Conservation (phyloP, 1,140 invertebrate genomes). For the Centruroides sculpturatus region DNA sequence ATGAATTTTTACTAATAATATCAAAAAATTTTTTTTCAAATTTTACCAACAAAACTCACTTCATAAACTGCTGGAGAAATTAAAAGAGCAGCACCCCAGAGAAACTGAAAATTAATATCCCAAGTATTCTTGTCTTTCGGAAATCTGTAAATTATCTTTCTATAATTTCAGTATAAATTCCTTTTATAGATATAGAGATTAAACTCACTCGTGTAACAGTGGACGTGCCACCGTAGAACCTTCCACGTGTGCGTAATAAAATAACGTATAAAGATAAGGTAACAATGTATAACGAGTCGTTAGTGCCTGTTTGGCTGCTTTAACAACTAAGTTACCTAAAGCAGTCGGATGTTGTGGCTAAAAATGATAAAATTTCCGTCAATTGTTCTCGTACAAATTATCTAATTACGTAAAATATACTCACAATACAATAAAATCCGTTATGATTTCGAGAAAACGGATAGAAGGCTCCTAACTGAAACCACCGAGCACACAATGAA, state of each 20-base stretch:
- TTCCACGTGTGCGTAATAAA: constrained; percentile 1
- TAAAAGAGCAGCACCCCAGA: constrained; percentile 22
- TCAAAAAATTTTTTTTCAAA: too few species aligned
- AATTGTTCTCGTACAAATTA: too few species aligned
- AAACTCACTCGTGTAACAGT: constrained; percentile 11
- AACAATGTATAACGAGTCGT: background rate
- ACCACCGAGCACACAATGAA: too few species aligned
- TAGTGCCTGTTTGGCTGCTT: background rate
- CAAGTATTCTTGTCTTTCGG: constrained; percentile 18
- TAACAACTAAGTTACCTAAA: background rate
- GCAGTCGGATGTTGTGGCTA: background rate
- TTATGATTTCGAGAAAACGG: too few species aligned
- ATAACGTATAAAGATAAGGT: background rate
- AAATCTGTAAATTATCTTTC: constrained; percentile 19
- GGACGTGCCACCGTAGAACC: constrained; percentile 21
- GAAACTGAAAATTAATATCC: constrained; percentile 22
- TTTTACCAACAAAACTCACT: constrained; percentile 3
- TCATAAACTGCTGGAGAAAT: constrained; percentile 22
- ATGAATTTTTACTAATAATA: background rate
- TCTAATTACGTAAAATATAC: too few species aligned
- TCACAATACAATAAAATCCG: too few species aligned
- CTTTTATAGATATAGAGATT: too few species aligned
- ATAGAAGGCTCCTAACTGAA: too few species aligned
- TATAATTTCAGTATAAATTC: too few species aligned
- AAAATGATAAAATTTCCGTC: too few species aligned